Conservation (phyloP, 2,888 invertebrate species). For the Lomographa bimaculata region DNA sequence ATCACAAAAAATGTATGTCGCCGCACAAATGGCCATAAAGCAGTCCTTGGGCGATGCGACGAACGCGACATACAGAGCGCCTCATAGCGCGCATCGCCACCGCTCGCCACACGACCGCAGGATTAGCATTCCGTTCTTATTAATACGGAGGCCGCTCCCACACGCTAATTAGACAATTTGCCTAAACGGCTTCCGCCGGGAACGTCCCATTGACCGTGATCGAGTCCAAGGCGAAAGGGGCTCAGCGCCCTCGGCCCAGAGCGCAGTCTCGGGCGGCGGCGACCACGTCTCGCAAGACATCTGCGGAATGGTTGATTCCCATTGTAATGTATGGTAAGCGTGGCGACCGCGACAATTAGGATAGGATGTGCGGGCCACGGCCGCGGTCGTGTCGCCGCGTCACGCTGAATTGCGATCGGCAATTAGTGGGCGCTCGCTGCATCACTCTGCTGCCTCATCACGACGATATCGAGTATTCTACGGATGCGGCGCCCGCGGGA, state of each 20-base stretch:
- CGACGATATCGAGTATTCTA: constrained; percentile 63
- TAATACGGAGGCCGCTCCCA: constrained; percentile 49
- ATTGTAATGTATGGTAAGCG: constrained; percentile 78
- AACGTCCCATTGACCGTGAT: constrained; percentile 13
- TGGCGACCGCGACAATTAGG: constrained; percentile 73
- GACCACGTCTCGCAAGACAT: constrained; percentile 58
- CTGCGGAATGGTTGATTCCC: constrained; percentile 61
- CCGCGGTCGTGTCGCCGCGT: constrained; percentile 55
- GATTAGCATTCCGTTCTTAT: constrained; percentile 65
- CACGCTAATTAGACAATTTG: constrained; percentile 76
- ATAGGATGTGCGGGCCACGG: constrained; percentile 47
- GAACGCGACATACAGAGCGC: constrained; percentile 45
- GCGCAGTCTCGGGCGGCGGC: constrained; percentile 33
- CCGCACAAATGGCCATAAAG: constrained; percentile 41
- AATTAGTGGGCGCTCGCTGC: constrained; percentile 63
- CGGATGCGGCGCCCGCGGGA: constrained; percentile 41
- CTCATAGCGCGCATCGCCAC: constrained; percentile 32
- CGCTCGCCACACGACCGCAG: constrained; percentile 29
- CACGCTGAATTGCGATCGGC: constrained; percentile 61
- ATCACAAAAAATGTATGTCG: constrained; percentile 45
- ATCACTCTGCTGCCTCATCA: constrained; percentile 54
- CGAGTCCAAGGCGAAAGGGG: constrained; percentile 13
- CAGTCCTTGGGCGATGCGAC: constrained; percentile 38
- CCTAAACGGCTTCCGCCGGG: constrained; percentile 41
- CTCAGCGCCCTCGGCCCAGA: constrained; percentile 30